Evolutionary conservation across 2,888 invertebrate genomes (phyloP), one percentile per base, ranked within the genome.

Genomic region (Cantharis nigra): DNA sequence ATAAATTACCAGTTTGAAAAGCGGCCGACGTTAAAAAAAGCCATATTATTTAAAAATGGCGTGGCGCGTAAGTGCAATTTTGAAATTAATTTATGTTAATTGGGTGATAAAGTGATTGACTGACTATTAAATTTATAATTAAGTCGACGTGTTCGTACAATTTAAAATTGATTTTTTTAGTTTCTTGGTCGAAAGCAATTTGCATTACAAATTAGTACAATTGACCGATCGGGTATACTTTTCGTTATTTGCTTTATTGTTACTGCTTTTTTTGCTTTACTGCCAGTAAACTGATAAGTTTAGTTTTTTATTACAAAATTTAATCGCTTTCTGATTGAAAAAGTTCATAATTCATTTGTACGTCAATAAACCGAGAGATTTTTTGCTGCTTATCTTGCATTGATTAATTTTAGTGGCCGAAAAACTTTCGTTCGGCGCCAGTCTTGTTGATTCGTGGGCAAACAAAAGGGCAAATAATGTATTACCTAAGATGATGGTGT

Each of bases 401-500:
- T 67, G 65, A 67, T 67, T 67, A 67, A 67, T 70, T 70, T 30
- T 14, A 14, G 70, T 28, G 28, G 11, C 28, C 23, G 65, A 65
- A 65, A 65, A 18, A n/a, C 16, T 69, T 70, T 28, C n/a, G 13
- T 16, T 14, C 30, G 72, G 72, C 72, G 72, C 72, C 72, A 72
- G 16, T 23, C 64, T 72, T 63, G 18, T 64, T 20, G 14, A 30
- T 64, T 72, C 64, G 49, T 20, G 10, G 70, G 26, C 63, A 62
- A 76, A 63, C 20, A 72, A 72, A 67, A 33, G 72, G 23, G 71
- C 64, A 76, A 64, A 69, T 62, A 76, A 77, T 70, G 70, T 65
- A 74, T 74, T 70, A 73, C 70, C 65, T 69, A 63, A 14, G 18
- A 73, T 76, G 77, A 77, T 73, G 49, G 69, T 28, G 28, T 70